Evolutionary conservation across 2,797 vertebrate species (phyloP).

Genomic region (Pelodytes ibericus): DNA sequence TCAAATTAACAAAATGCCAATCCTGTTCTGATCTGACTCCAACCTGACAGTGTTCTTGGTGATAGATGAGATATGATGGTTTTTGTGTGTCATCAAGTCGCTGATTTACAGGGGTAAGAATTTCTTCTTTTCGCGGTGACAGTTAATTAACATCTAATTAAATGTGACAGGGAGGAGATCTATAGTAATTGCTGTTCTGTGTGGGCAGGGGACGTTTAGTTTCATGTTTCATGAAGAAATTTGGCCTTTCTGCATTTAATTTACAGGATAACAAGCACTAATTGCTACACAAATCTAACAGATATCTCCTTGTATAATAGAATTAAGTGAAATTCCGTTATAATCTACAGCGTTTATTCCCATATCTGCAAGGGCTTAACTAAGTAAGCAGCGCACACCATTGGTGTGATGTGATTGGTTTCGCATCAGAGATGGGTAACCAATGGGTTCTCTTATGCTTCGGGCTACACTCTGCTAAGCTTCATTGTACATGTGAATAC

Average conservation of each 20-base stretch:
- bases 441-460: no score
- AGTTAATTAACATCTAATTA: conserved; percentile 48
- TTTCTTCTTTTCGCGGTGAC: conserved; percentile 11
- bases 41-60: not conserved
- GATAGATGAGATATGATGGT: not conserved
- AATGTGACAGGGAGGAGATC: conserved; percentile 25
- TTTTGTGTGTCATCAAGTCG: conserved; percentile 7
- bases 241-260: conserved; percentile 25
- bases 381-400: no score
- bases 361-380: no score
- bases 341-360: no score
- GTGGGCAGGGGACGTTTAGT: conserved; percentile 15
- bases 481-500: no score
- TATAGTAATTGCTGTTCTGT: conserved; percentile 20
- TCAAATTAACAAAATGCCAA: not conserved
- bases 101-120: not conserved
- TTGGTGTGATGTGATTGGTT: no score
- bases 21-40: not conserved
- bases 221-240: conserved; percentile 23
- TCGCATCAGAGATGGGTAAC: no score
- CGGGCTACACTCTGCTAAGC: no score
- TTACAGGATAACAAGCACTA: conserved; percentile 25
- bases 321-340: not conserved
- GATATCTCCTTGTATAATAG: not conserved
- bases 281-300: conserved; percentile 11